Base-by-base conservation (phyloP, 2,113 vertebrate genomes). In the Oncorhynchus nerka region DNA sequence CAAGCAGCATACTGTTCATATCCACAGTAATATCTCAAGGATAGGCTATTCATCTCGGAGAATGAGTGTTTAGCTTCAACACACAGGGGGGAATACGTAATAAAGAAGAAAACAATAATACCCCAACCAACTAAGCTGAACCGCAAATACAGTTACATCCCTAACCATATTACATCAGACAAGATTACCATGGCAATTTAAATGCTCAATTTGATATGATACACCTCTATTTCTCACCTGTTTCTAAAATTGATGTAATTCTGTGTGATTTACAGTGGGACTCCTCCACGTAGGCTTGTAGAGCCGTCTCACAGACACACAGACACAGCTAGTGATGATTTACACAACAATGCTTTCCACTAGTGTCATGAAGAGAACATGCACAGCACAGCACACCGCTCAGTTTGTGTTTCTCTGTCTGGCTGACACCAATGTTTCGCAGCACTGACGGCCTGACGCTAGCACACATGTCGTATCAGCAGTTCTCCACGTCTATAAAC, bases 21-120 rank as follows among this genome's bases (percentile, higher is more conserved):
- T 90, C 83, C 86, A 71, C 39, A 62, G 86, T 90, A 87, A 91
- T 88, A 91, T 88, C 87, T 89, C 87, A 87, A 82, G 89, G 89
- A 90, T 84, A 82, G 84, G 75, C 85, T 80, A 79, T 85, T 90
- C 86, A 88, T 88, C 81, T 77, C 80, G 79, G 84, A 85, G 79
- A 89, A 88, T 78, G 80, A 88, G 82, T 71, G 84, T 84, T 88
- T 73, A 85, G 81, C 84, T 80, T 83, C 84, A 85, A 77, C 84
- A 75, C 82, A 80, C 74, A 57, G 76, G 71, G 70, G 81, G 66
- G 71, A 75, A 86, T 45, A 79, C 68, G 84, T 86, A 83, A 89
- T 84, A 85, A 85, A 89, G 82, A 73, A 49, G 70, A 68, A 11
- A 81, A 83, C 49, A 76, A 79, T 39, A 82, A 62, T 51, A 86